These are phyloP conservation scores for Drosophila niveifrons DNA, from an alignment of 2,888 invertebrate genomes.

Conservation along the genomic window DNA sequence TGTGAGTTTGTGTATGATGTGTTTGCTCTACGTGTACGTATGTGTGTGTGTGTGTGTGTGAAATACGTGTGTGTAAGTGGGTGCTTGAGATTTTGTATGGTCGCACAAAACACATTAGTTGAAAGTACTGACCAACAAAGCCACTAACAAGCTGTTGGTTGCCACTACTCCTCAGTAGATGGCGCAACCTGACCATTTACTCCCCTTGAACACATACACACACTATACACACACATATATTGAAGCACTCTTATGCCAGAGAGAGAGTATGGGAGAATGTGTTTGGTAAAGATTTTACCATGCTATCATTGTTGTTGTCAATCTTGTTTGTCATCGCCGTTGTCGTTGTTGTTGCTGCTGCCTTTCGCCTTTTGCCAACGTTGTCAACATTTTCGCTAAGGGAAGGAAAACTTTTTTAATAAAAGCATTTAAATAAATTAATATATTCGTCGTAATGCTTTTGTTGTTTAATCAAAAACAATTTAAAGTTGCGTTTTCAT, in stretches of 20 bases:
- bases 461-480: conserved; percentile 66
- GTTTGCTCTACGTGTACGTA: not conserved
- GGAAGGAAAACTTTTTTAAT: conserved; percentile 70
- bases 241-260: conserved; percentile 63
- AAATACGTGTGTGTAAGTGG: conserved; percentile 54
- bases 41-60: conserved; percentile 13
- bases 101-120: conserved; percentile 80
- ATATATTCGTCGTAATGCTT: conserved; percentile 50
- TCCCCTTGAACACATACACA: conserved; percentile 13
- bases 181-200: conserved; percentile 12
- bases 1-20: not conserved
- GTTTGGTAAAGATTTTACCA: conserved; percentile 52
- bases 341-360: no score
- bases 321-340: conserved; percentile 10
- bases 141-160: conserved; percentile 81
- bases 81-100: conserved; percentile 78
- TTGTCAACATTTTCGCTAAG: conserved; percentile 52
- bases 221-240: conserved; percentile 38
- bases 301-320: conserved; percentile 38
- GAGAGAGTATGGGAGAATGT: not conserved
- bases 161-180: conserved; percentile 5
- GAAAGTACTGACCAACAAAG: conserved; percentile 83
- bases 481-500: conserved; percentile 50
- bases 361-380: conserved; percentile 27
- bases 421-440: conserved; percentile 79